A percentile compares a stretch with the other conserved stretches of the same genome.
phyloP scores from a whole-genome alignment of 2,888 invertebrate genomes.

The Diarsia rubi region DNA sequence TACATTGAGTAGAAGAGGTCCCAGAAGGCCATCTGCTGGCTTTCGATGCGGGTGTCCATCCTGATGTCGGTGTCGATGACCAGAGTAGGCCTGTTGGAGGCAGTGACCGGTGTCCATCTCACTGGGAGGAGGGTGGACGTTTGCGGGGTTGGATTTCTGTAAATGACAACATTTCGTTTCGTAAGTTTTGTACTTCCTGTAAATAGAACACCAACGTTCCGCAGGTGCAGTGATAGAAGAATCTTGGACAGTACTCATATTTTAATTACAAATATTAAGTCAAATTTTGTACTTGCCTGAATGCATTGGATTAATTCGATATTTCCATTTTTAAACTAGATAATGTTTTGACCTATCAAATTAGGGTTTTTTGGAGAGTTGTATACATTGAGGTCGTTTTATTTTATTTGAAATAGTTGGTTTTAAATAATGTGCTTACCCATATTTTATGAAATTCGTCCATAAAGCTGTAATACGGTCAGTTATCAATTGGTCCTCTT shows the following conservation, averaged over 20 bases:
- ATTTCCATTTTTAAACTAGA: background rate
- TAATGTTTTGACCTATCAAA: background rate
- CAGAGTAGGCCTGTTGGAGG: conserved; percentile 77
- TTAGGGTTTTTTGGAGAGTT: background rate
- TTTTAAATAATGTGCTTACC: conserved; percentile 72
- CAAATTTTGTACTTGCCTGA: background rate
- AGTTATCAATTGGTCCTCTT: conserved; percentile 75
- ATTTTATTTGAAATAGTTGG: background rate
- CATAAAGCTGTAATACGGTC: conserved; percentile 82
- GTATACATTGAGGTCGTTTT: background rate
- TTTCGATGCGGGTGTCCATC: conserved; percentile 77
- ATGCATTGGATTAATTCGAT: background rate
- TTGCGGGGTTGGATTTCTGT: conserved; percentile 82
- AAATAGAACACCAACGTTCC: background rate
- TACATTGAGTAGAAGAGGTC: conserved; percentile 84
- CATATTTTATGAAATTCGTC: conserved; percentile 86
- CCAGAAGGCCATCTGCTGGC: conserved; percentile 86
- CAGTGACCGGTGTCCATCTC: conserved; percentile 77
- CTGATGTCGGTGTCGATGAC: conserved; percentile 79
- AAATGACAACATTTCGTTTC: conserved; percentile 49
- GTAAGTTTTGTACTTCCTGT: background rate
- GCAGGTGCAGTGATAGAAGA: background rate
- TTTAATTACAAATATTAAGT: background rate
- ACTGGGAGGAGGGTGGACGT: conserved; percentile 76
- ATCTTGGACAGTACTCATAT: background rate